Evolutionary conservation across 2,797 vertebrate species (phyloP).

Genomic region (Steatocranus sp.): DNA sequence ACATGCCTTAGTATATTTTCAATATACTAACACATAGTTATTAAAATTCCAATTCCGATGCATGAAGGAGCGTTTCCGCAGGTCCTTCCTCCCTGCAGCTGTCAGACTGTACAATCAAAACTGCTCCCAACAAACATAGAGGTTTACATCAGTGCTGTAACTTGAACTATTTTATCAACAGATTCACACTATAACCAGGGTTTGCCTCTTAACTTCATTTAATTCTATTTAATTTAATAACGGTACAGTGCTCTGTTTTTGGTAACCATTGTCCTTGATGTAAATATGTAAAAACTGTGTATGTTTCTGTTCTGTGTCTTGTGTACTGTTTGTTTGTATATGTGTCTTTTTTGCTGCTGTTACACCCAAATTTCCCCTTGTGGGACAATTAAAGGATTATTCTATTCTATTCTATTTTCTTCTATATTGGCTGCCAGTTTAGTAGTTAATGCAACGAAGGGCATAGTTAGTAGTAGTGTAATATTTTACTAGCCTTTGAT

Average conservation of each 20-base stretch:
- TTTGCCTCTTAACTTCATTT: background rate
- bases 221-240: background rate
- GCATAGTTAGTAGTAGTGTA: background rate
- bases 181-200: background rate
- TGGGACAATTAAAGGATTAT: too few species aligned
- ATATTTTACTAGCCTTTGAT: background rate
- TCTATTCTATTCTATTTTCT: background rate
- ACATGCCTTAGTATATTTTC: background rate
- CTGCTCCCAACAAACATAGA: background rate
- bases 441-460: background rate
- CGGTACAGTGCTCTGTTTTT: background rate
- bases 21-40: background rate
- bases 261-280: background rate
- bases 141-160: background rate
- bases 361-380: too few species aligned
- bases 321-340: too few species aligned
- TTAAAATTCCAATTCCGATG: background rate
- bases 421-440: background rate
- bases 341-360: too few species aligned
- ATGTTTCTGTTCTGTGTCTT: too few species aligned
- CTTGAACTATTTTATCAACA: accelerated
- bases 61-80: background rate
- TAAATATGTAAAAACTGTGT: background rate
- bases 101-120: background rate
- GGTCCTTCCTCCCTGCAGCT: background rate